Evolutionary conservation across 2,797 vertebrate genomes (phyloP), one percentile per base, ranked within the genome.

Genomic region (Microctenopoma lineatum): DNA sequence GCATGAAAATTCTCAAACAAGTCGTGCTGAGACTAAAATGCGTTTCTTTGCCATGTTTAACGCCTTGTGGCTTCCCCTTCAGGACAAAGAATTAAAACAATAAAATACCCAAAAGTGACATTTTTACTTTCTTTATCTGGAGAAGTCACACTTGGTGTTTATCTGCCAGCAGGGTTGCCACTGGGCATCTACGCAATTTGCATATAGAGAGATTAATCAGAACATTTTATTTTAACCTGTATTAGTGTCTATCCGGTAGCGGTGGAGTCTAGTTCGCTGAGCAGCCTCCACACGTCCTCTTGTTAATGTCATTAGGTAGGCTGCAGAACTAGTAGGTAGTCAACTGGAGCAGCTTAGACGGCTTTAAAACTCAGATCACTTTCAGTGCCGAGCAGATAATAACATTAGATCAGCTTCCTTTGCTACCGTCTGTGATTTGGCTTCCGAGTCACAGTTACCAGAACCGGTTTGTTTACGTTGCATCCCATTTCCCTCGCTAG

Each of bases 201-300:
- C 59, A 74, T 71, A 61, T 10, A 10, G 1, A 75, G 12, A 18
- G 27, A 15, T 32, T 46, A 64, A 72, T 50, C 13, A 26, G 64
- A 76, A 47, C 5, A 9, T 47, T 54, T 52, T 2, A 42, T 41
- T 47, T 47, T 8, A 21, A 54, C 39, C n/a, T 4, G 7, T 38
- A 68, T 73, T 57, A 44, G 55, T 53, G 55, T 56, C 50, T 58
- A 64, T 32, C 42, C 39, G 47, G 48, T 50, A 62, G 63, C 59
- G 7, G 32, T 13, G 4, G 38, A 1, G 38, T 39, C 38, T 36
- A 4, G 29, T 10, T 25, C 15, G 36, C 25, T 62, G 13, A 9
- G 27, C 13, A 45, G 46, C 61, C n/a, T 7, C 10, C 29, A 47
- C 13, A 4, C 15, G 11, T 36, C 44, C 11, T 6, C 5, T 2